Evolutionary conservation across 2,888 invertebrate species (phyloP), one percentile per base, ranked within the genome.

Genomic region (Cheilosia soror): DNA sequence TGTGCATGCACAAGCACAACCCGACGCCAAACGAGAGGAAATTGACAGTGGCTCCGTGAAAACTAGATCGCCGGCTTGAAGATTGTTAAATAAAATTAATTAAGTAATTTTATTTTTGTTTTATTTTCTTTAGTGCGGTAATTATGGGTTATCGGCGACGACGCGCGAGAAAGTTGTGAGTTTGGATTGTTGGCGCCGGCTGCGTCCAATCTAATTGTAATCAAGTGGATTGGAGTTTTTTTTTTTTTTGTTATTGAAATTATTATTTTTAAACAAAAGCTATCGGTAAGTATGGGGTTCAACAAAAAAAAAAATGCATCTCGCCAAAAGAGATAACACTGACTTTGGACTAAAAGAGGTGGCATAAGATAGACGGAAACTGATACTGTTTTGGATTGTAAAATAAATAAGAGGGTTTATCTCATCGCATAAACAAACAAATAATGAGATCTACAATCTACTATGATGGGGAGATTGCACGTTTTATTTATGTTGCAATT

Each of bases 51-150:
- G 80, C 75, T 75, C 65, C 78, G 44, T 63, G 47, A 63, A 79
- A 79, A 83, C 78, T 79, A 79, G 79, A 83, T 80, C 73, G 75
- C 29, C 65, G 49, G 31, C 69, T 75, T 42, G 40, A 65, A 71
- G 80, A 80, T 84, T 80, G 80, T 69, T 75, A 71, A 84, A 84
- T 71, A 80, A 73, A 68, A 80, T 84, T 84, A 84, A 84, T 84
- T 84, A 75, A 84, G 68, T 80, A 84, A 84, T 84, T 69, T 79
- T 58, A 51, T 53, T 71, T 68, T 62, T 11, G 31, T 68, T 62
- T 68, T 73, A 37, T 77, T 69, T 77, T 58, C 40, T 51, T 42
- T 60, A 33, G 57, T 55, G 55, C 68, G 60, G 44, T 80, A 84
- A 84, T 84, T 84, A 63, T 69, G 63, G 84, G 65, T 66, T 84